Evolutionary conservation across 2,113 vertebrate species (phyloP).

Genomic region (Astur gentilis): DNA sequence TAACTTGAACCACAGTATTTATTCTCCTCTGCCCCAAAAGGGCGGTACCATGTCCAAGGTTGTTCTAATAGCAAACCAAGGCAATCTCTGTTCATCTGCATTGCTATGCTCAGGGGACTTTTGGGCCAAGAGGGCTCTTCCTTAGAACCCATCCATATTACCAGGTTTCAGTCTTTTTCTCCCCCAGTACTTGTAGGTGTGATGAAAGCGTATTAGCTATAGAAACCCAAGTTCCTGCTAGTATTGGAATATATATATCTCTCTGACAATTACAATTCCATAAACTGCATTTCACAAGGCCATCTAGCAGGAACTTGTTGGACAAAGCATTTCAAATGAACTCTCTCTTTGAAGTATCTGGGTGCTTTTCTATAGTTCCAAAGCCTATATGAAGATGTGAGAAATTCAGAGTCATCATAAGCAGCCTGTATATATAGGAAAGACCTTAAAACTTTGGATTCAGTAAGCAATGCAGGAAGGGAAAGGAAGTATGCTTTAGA

Average conservation of each 20-base stretch:
- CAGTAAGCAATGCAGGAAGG: background rate
- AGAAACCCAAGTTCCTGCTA: background rate
- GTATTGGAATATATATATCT: background rate
- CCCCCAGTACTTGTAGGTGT: background rate
- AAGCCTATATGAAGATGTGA: background rate
- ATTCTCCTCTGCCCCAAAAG: background rate
- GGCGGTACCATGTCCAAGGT: background rate
- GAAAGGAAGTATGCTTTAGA: background rate
- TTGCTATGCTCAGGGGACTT: background rate
- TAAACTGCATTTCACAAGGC: background rate
- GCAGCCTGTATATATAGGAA: background rate
- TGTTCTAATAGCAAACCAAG: background rate
- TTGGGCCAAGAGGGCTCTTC: background rate
- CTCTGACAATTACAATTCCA: background rate
- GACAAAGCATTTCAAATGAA: background rate
- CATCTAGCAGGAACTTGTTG: background rate
- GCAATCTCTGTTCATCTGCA: background rate
- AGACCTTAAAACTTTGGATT: background rate
- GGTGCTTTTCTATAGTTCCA: background rate
- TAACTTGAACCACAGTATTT: background rate
- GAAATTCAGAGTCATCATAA: background rate
- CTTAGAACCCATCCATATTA: background rate
- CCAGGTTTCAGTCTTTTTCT: background rate
- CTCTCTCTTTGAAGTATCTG: background rate
- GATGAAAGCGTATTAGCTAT: background rate